A percentile compares a stretch with the other conserved stretches of the same genome.
These are phyloP conservation scores for Spinus pinus DNA, from an alignment of 2,797 vertebrate species.

Conservation along the genomic window DNA sequence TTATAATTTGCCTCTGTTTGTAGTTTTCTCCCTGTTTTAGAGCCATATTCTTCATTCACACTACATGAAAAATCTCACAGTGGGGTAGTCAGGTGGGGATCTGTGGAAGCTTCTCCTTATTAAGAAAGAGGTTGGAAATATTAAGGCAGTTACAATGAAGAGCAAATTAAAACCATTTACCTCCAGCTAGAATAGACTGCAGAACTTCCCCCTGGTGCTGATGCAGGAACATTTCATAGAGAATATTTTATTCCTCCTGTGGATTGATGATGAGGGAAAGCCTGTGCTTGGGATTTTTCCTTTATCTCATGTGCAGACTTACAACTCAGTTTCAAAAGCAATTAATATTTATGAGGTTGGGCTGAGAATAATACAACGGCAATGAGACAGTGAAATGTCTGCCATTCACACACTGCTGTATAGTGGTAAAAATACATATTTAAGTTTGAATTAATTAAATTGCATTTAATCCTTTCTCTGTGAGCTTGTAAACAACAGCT, in stretches of 20 bases:
- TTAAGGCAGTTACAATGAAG: background rate
- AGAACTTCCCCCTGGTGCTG: constrained; percentile 20
- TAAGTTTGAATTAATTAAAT: constrained; percentile 22
- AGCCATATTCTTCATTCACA: background rate
- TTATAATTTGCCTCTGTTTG: background rate
- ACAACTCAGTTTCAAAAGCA: background rate
- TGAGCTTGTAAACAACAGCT: background rate
- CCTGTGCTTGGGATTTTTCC: background rate
- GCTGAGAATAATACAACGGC: background rate
- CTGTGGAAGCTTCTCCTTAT: background rate
- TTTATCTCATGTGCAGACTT: background rate
- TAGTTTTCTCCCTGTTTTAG: background rate
- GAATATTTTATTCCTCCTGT: constrained; percentile 7
- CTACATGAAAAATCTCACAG: background rate
- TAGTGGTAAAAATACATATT: background rate
- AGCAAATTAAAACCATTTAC: constrained; percentile 26
- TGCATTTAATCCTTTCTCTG: constrained; percentile 13
- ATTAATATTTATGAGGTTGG: constrained; percentile 50
- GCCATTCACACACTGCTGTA: background rate
- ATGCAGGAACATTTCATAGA: background rate
- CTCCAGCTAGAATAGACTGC: background rate
- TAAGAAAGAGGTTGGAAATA: background rate
- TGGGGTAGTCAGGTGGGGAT: background rate
- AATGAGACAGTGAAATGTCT: constrained; percentile 6
- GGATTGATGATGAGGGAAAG: background rate